A percentile compares a stretch with the other conserved stretches of the same genome.
Conservation (phyloP, 1,140 invertebrate species). For the Megalopta genalis region DNA sequence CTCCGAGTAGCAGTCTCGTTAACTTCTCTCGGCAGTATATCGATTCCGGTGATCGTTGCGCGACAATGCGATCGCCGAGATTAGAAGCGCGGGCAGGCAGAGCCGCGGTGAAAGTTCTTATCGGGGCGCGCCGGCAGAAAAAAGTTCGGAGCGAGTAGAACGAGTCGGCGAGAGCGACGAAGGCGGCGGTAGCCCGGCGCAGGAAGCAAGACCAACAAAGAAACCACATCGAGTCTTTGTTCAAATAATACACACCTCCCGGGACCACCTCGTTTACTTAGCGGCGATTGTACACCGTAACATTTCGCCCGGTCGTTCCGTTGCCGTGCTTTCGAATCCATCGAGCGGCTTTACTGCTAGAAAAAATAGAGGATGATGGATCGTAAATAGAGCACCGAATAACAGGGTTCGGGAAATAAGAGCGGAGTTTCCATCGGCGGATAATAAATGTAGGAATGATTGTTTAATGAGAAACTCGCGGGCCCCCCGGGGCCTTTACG, state of each 20-base stretch:
- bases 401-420: slow-evolving; percentile 45
- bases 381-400: slow-evolving; percentile 52
- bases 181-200: neutral
- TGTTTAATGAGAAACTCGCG: slow-evolving; percentile 52
- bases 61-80: neutral
- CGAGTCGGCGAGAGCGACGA: neutral
- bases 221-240: slow-evolving; percentile 15
- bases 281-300: slow-evolving; percentile 31
- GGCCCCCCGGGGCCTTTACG: slow-evolving; percentile 25
- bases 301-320: slow-evolving; percentile 39
- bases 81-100: too few species aligned
- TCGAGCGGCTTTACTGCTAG: slow-evolving; percentile 42
- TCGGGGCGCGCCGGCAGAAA: neutral
- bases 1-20: neutral
- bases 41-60: neutral
- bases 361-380: slow-evolving; percentile 49
- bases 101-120: neutral
- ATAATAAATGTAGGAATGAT: slow-evolving; percentile 57
- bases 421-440: slow-evolving; percentile 28
- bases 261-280: slow-evolving; percentile 38
- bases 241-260: slow-evolving; percentile 45
- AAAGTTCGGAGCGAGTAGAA: neutral
- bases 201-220: slow-evolving; percentile 1
- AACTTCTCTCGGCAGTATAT: slow-evolving; percentile 1
- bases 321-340: slow-evolving; percentile 26